phyloP scores from a whole-genome alignment of 2,888 invertebrate species.

The Eupeodes luniger region DNA sequence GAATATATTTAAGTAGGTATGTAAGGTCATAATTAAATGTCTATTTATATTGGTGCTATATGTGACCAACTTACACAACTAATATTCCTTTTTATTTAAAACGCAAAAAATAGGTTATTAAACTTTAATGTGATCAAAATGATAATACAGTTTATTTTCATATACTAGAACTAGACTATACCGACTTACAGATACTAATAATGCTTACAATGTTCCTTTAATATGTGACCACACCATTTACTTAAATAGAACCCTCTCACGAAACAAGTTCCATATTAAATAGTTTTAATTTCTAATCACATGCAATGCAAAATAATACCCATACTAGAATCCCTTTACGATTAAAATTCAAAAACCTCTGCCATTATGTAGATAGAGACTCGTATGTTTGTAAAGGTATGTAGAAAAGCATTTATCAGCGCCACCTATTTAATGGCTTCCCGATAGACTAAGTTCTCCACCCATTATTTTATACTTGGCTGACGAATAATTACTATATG shows the following conservation, averaged over 20 bases:
- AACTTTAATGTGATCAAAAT: conserved; percentile 28
- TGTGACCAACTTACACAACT: not conserved
- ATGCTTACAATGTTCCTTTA: not conserved
- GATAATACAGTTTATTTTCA: conserved; percentile 17
- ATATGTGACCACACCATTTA: not conserved
- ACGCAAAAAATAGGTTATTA: not conserved
- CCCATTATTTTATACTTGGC: conserved; percentile 56
- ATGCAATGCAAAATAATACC: conserved; percentile 40
- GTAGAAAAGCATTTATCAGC: conserved; percentile 67
- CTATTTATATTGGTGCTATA: not conserved
- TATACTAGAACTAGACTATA: not conserved
- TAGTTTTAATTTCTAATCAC: conserved; percentile 56
- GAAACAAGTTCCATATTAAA: conserved; percentile 34
- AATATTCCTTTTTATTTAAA: not conserved
- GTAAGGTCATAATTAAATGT: too few relatives aligned
- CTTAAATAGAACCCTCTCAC: conserved; percentile 28
- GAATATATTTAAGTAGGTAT: too few relatives aligned
- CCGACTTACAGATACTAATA: not conserved
- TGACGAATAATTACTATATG: conserved; percentile 70
- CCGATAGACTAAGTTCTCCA: conserved; percentile 66
- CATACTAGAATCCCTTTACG: not conserved
- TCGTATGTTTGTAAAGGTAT: not conserved
- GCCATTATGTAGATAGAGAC: not conserved
- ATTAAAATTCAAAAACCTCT: conserved; percentile 39
- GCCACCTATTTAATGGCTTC: conserved; percentile 70